A percentile compares a stretch with the other conserved stretches of the same genome.
phyloP scores from a whole-genome alignment of 2,888 invertebrate species.

The Penaeus monodon region DNA sequence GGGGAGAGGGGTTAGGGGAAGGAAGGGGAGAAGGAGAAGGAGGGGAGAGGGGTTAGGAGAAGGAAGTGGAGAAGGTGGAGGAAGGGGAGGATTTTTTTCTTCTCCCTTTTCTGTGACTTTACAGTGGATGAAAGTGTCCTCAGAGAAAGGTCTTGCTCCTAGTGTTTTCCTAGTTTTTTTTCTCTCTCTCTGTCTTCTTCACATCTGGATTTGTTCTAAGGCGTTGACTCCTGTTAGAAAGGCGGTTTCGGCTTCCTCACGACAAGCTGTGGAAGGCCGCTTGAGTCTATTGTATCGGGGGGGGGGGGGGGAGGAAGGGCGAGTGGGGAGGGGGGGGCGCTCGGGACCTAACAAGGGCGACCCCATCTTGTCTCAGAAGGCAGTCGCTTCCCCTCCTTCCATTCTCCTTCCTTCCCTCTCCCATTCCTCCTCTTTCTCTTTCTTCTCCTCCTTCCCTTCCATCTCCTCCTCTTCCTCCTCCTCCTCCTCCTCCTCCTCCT shows the following conservation, averaged over 20 bases:
- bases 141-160: neutral
- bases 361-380: conserved; percentile 28
- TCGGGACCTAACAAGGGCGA: neutral
- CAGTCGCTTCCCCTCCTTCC: too few relatives aligned
- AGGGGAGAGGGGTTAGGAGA: too few relatives aligned
- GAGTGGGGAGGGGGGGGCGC: too few relatives aligned
- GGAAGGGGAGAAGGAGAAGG: neutral
- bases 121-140: conserved; percentile 12
- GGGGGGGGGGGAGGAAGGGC: too few relatives aligned
- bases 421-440: neutral
- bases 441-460: conserved; percentile 22
- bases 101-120: conserved; percentile 21
- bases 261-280: too few relatives aligned
- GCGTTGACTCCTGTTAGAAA: too few relatives aligned
- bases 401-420: conserved; percentile 9
- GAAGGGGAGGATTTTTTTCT: neutral
- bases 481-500: conserved; percentile 22
- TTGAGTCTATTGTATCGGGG: too few relatives aligned
- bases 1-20: too few relatives aligned
- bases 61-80: neutral
- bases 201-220: neutral
- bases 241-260: too few relatives aligned
- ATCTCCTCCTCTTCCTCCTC: conserved; percentile 29
- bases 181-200: neutral
- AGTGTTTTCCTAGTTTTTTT: neutral